These are phyloP conservation scores for Bujurquina vittata DNA, from an alignment of 2,113 vertebrate genomes.

Conservation along the genomic window DNA sequence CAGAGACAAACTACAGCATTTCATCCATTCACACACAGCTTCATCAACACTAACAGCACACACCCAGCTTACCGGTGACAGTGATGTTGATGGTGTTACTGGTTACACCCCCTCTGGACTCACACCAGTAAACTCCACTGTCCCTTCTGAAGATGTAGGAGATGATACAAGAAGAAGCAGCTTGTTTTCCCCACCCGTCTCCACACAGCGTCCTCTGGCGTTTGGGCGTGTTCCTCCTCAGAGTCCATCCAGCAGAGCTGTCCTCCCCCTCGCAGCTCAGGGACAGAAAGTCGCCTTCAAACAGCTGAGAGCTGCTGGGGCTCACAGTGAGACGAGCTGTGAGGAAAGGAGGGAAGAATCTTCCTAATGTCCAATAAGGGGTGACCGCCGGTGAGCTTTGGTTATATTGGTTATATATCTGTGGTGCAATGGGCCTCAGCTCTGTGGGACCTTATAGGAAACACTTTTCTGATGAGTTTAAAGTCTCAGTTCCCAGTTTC, in stretches of 20 bases:
- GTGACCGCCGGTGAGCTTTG: accelerated
- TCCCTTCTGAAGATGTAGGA: background rate
- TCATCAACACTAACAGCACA: no score
- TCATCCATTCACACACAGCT: background rate
- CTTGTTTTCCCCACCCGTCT: background rate
- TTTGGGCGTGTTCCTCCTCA: background rate
- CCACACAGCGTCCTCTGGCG: background rate
- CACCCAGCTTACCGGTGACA: no score
- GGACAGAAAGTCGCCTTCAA: background rate
- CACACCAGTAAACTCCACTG: background rate
- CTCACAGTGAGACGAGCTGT: background rate
- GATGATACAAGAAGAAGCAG: background rate
- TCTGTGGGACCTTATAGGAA: background rate
- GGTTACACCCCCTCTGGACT: no score
- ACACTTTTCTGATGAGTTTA: background rate
- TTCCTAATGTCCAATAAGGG: accelerated
- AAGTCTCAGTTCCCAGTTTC: background rate
- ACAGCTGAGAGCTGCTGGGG: background rate
- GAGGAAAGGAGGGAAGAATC: no score
- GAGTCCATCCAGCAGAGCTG: background rate
- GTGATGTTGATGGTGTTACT: no score
- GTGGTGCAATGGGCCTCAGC: background rate
- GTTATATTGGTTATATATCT: background rate
- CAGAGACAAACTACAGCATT: background rate
- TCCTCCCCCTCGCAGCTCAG: background rate